Base-by-base conservation (phyloP, 2,888 invertebrate genomes). In the Rhodophaea formosa region DNA sequence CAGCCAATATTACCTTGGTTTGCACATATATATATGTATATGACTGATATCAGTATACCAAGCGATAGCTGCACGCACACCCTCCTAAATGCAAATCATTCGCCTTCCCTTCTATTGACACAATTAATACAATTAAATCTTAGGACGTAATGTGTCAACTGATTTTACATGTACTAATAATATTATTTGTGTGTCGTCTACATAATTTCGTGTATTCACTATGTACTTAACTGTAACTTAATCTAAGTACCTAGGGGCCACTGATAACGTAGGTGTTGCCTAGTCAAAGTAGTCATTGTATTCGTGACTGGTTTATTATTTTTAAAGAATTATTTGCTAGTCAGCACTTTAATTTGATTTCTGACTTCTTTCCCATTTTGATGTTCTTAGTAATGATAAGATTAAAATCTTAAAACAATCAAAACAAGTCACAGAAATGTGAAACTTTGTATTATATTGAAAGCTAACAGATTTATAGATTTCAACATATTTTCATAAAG, bases 181-280 rank as follows among this genome's bases (percentile, higher is more conserved):
- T 49, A n/a, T 29, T 15, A 49, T 56, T 59, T 56, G 49, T 56
- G 49, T 56, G 47, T 42, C 15, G 46, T 56, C 23, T 47, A 42
- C 29, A 49, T 51, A 35, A 51, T 51, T 51, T 35, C 17, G 51
- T 51, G 35, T 51, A 39, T 49, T 47, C 56, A 56, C 56, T 42
- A 51, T 51, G 45, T 55, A 56, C 39, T 56, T 45, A 43, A 49
- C 47, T 56, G 61, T 71, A 66, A 69, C 61, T 55, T 67, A 68
- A 65, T 64, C 58, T 78, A 79, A 80, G 72, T 75, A 78, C 67
- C 72, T 81, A 79, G 82, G 82, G 82, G 81, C 82, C 82, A 82
- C 76, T 75, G 71, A 65, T 74, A 69, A 73, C 67, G 61, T 75
- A 69, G 72, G 52, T 55, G 56, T 60, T 12, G 29, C 54, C 32